These are phyloP conservation scores for Macaria notata DNA, from an alignment of 2,888 invertebrate genomes.

Conservation along the genomic window DNA sequence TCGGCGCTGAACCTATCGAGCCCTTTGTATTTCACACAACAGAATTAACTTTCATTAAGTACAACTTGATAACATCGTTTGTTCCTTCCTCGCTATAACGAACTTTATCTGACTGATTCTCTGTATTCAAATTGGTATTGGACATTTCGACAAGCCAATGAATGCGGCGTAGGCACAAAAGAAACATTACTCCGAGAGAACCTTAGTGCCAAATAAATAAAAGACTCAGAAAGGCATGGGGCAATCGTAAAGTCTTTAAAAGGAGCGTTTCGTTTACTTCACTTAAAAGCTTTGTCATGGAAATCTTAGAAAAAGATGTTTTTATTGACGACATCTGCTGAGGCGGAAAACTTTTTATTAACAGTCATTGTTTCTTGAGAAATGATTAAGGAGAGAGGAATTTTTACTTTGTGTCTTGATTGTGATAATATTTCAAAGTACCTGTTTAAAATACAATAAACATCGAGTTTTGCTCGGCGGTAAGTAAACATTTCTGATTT, in stretches of 20 bases:
- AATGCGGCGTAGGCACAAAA: slow-evolving; percentile 6
- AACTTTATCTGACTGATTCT: slow-evolving; percentile 18
- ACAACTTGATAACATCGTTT: slow-evolving; percentile 32
- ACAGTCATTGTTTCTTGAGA: slow-evolving; percentile 23
- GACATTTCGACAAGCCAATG: slow-evolving; percentile 15
- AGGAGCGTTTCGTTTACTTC: slow-evolving; percentile 20
- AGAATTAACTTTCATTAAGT: slow-evolving; percentile 44
- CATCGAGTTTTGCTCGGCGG: no score
- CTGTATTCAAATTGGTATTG: slow-evolving; percentile 9
- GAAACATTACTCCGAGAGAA: slow-evolving; percentile 5
- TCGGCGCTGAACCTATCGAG: slow-evolving; percentile 38
- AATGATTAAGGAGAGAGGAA: slow-evolving; percentile 10
- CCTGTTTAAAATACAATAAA: no score
- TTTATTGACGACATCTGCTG: slow-evolving; percentile 24
- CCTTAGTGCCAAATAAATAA: slow-evolving; percentile 16
- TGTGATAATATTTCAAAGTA: no score
- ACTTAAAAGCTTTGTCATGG: slow-evolving; percentile 27
- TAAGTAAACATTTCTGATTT: no score
- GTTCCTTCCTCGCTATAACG: slow-evolving; percentile 11
- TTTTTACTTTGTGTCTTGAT: no score
- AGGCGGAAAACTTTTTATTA: slow-evolving; percentile 26
- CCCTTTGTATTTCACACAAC: slow-evolving; percentile 41
- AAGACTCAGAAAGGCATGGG: slow-evolving; percentile 10
- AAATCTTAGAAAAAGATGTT: slow-evolving; percentile 23
- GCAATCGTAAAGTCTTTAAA: slow-evolving; percentile 25